Evolutionary conservation across 1,140 invertebrate species (phyloP).

Genomic region (Manduca sexta): DNA sequence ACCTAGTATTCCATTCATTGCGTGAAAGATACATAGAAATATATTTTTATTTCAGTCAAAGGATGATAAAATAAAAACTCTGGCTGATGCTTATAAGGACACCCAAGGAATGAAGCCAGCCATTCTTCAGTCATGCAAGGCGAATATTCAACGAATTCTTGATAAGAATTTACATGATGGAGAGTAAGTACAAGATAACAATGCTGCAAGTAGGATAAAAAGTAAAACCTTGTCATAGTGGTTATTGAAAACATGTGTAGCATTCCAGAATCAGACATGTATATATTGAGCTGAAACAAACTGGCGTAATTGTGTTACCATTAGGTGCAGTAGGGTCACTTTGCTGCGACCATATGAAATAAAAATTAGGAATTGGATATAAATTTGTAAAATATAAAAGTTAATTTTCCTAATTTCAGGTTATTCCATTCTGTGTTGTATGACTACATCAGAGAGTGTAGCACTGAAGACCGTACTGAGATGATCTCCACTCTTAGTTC

Average conservation of each 20-base stretch:
- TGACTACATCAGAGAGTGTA: slow-evolving; percentile 86
- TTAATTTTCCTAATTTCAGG: slow-evolving; percentile 47
- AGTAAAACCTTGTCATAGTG: no score
- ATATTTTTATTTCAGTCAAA: slow-evolving; percentile 63
- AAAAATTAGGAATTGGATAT: no score
- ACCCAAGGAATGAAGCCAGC: slow-evolving; percentile 79
- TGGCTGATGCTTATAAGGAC: slow-evolving; percentile 78
- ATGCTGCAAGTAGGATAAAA: no score
- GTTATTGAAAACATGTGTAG: no score
- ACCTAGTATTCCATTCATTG: no score
- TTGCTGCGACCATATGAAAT: no score
- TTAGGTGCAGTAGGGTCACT: no score
- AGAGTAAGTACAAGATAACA: slow-evolving; percentile 48
- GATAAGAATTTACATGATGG: slow-evolving; percentile 81
- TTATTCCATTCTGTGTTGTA: slow-evolving; percentile 86
- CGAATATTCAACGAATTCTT: slow-evolving; percentile 80
- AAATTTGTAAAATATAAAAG: no score
- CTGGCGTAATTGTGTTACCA: no score
- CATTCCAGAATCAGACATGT: no score
- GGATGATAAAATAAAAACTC: slow-evolving; percentile 74
- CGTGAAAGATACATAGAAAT: no score
- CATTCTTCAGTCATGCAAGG: slow-evolving; percentile 80
- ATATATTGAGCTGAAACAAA: no score
- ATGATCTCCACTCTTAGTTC: slow-evolving; percentile 82
- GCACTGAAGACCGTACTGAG: slow-evolving; percentile 79